A percentile compares a stretch with the other conserved stretches of the same genome.
phyloP scores from a whole-genome alignment of 37 sponge, comb jelly and placozoan genomes.

The Crambe crambe region DNA sequence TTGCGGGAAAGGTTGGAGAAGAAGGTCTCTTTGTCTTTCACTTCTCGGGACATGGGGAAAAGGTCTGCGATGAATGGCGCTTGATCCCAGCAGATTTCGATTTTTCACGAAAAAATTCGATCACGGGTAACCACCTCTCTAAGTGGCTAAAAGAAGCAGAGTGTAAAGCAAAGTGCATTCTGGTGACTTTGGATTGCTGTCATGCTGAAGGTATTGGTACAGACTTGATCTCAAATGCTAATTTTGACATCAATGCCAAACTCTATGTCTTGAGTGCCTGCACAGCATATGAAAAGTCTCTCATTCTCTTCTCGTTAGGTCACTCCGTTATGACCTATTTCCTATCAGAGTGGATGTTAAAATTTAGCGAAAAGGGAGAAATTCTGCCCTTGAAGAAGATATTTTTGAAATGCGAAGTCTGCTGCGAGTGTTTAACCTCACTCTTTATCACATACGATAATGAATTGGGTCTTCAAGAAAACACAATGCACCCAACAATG shows the following conservation, averaged over 20 bases:
- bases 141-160: conserved; percentile 25
- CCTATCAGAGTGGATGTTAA: no score
- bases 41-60: conserved; percentile 65
- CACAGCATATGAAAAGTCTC: conserved; percentile 36
- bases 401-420: no score
- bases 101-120: background rate
- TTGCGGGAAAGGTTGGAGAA: conserved; percentile 43
- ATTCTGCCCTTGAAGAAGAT: no score
- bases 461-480: no score
- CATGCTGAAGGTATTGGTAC: conserved; percentile 44
- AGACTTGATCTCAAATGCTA: background rate
- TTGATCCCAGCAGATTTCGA: conserved; percentile 48
- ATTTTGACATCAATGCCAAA: background rate
- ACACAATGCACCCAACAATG: no score
- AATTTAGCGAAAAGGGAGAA: no score
- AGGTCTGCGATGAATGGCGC: conserved; percentile 29
- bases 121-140: conserved; percentile 16
- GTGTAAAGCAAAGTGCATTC: conserved; percentile 28
- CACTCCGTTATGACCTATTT: conserved; percentile 27
- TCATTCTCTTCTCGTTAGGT: conserved; percentile 12
- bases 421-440: no score
- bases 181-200: conserved; percentile 50
- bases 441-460: no score
- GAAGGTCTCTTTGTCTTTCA: conserved; percentile 48
- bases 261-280: conserved; percentile 37